Evolutionary conservation across 2,888 invertebrate genomes (phyloP), one percentile per base, ranked within the genome.

Genomic region (Galerucella calmariensis): DNA sequence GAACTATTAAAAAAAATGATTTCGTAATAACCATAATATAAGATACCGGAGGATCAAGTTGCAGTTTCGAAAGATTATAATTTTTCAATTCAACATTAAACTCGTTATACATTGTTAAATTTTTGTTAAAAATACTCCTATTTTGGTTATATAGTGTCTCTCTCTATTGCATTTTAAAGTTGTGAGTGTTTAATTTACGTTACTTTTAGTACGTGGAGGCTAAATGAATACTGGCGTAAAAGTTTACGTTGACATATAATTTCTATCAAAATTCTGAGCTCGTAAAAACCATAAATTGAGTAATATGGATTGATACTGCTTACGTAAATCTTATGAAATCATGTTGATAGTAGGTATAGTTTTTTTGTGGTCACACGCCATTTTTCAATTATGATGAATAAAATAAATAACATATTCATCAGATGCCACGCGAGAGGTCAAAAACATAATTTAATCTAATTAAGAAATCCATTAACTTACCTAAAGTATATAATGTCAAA

Each of bases 331-430:
- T 3, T 51, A 6, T n/a, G 4, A 51, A 51, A n/a, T 51, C 51
- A 51, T 51, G 51, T 51, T 51, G 51, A 51, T 51, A 51, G 51
- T 48, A 2, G 11, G 11, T 12, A 12, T 14, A 2, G 5, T 14
- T n/a, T 14, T 59, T 24, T 59, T 27, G 11, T 2, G 20, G 20
- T 12, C 27, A 27, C 59, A 59, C 59, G 27, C 59, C 27, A 59
- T 59, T 27, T 27, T 59, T 59, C 24, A 27, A 59, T 59, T 59
- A 59, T 59, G 14, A 59, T 27, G 11, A 27, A 59, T 27, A 59
- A 59, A 59, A 59, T 24, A 59, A 24, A 59, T 11, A 24, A 58
- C 6, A 24, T 27, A 27, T 20, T 24, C 14, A 24, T 20, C 27
- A 59, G 6, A 35, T 35, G 35, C 35, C 35, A 41, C 35, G 35